A percentile compares a stretch with the other conserved stretches of the same genome.
These are phyloP conservation scores for Drosophila serrata DNA, from an alignment of 1,140 invertebrate species.

Conservation along the genomic window DNA sequence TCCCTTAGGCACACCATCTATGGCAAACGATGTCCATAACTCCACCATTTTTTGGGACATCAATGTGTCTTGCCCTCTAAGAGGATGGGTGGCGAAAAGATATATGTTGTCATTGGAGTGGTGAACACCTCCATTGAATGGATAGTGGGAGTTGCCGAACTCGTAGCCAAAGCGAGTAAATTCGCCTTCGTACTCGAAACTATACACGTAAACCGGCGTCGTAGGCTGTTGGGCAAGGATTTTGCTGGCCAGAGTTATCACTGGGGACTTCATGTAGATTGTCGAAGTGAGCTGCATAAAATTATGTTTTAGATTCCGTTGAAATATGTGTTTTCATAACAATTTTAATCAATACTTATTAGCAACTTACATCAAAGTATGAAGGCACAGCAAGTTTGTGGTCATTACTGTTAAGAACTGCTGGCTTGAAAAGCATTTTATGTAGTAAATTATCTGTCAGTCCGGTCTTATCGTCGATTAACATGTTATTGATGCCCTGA, in stretches of 20 bases:
- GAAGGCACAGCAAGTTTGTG: constrained; percentile 66
- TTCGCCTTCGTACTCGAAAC: constrained; percentile 78
- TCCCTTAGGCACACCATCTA: constrained; percentile 59
- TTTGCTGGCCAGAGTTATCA: constrained; percentile 61
- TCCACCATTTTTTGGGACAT: constrained; percentile 84
- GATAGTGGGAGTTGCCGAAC: constrained; percentile 77
- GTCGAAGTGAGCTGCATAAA: constrained; percentile 52
- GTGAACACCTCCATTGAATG: constrained; percentile 85
- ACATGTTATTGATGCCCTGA: constrained; percentile 43
- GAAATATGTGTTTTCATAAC: neutral
- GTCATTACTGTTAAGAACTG: constrained; percentile 53
- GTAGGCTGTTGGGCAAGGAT: constrained; percentile 34
- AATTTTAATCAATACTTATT: too few species aligned
- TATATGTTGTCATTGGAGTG: constrained; percentile 85
- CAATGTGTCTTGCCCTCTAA: constrained; percentile 68
- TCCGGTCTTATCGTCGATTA: constrained; percentile 48
- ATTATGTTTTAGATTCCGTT: neutral
- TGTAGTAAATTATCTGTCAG: constrained; percentile 60
- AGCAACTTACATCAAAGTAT: constrained; percentile 74
- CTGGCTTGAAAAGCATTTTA: constrained; percentile 55
- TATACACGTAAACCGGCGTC: constrained; percentile 71
- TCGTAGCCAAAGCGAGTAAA: constrained; percentile 85
- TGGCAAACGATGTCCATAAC: constrained; percentile 85
- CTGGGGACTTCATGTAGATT: constrained; percentile 74
- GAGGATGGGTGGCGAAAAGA: constrained; percentile 73